Conservation (phyloP, 2,113 vertebrate genomes). For the Nibea coibor region DNA sequence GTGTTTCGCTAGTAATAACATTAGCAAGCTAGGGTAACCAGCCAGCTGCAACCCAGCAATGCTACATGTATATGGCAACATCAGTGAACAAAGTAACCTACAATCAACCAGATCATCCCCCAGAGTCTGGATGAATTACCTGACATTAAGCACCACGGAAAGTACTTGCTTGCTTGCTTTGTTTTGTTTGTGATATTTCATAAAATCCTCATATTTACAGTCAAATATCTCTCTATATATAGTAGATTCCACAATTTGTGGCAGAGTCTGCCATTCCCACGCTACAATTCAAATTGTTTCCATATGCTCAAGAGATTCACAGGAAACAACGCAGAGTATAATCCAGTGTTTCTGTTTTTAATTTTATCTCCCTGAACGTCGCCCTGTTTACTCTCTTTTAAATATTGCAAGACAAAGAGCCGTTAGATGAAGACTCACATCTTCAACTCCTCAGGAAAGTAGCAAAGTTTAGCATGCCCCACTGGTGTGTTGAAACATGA, state of each 20-base stretch:
- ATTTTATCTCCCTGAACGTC: background rate
- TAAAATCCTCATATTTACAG: background rate
- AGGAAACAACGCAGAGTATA: background rate
- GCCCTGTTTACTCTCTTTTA: background rate
- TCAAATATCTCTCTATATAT: background rate
- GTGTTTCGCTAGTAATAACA: too few relatives aligned
- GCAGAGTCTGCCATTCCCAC: background rate
- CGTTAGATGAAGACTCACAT: background rate
- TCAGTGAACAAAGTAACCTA: too few relatives aligned
- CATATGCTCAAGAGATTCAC: background rate
- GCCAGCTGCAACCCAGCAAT: too few relatives aligned
- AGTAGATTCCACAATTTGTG: background rate
- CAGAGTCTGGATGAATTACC: too few relatives aligned
- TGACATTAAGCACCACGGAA: too few relatives aligned
- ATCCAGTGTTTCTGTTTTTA: background rate
- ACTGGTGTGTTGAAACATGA: background rate
- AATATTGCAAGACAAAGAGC: background rate
- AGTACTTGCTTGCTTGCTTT: too few relatives aligned
- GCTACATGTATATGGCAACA: too few relatives aligned
- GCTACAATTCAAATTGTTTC: background rate
- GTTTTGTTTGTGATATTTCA: too few relatives aligned
- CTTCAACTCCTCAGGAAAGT: too few relatives aligned
- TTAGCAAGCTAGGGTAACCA: too few relatives aligned
- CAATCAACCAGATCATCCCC: too few relatives aligned
- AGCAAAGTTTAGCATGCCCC: background rate